phyloP scores from a whole-genome alignment of 2,797 vertebrate species.

The Sternarchorhynchus goeldii region DNA sequence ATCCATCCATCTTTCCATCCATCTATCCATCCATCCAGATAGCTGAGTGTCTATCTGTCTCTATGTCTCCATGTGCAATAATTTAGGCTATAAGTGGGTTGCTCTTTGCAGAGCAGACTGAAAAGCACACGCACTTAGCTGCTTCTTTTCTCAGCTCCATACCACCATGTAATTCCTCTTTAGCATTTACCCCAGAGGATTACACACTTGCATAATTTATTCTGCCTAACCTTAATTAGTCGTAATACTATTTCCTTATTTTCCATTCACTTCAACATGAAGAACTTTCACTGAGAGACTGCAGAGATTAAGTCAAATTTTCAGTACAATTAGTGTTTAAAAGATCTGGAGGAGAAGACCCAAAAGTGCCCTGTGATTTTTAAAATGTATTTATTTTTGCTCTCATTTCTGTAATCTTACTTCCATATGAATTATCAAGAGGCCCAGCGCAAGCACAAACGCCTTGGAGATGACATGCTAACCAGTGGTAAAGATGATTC shows the following conservation, averaged over 20 bases:
- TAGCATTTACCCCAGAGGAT: constrained; percentile 64
- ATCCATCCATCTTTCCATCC: no score
- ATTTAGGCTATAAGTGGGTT: constrained; percentile 1
- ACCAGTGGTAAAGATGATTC: constrained; percentile 67
- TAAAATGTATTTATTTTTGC: constrained; percentile 42
- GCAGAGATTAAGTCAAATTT: constrained; percentile 60
- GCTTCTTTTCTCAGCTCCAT: constrained; percentile 32
- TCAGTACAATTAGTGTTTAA: constrained; percentile 60
- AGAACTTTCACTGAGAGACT: constrained; percentile 58
- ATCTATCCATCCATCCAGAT: no score
- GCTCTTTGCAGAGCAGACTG: not conserved
- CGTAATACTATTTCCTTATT: constrained; percentile 67
- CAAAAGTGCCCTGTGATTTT: constrained; percentile 44
- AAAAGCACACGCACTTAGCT: constrained; percentile 21
- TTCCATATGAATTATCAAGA: constrained; percentile 65
- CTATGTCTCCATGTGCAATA: not conserved
- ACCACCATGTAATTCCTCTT: constrained; percentile 46
- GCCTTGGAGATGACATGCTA: constrained; percentile 70
- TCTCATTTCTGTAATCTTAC: constrained; percentile 60
- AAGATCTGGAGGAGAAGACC: constrained; percentile 57
- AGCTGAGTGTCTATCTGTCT: no score
- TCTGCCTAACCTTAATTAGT: constrained; percentile 73
- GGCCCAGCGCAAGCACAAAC: constrained; percentile 63
- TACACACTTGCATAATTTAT: constrained; percentile 64
- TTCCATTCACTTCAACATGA: constrained; percentile 62